Base-by-base conservation (phyloP, 23 tunicate species). In the Botrylloides violaceus region DNA sequence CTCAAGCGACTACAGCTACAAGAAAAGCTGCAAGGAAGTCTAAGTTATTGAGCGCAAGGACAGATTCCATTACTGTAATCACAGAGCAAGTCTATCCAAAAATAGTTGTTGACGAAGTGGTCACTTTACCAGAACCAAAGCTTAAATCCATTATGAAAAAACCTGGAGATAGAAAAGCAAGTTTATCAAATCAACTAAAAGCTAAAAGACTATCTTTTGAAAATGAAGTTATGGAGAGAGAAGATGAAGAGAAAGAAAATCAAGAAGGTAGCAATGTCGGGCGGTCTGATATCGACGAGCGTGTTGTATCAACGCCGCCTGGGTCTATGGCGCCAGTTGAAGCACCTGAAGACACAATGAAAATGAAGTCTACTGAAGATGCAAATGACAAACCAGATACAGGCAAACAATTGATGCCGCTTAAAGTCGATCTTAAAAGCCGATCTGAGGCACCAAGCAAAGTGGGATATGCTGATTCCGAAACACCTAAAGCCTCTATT, bases 181-280 rank as follows among this genome's bases (percentile, higher is more conserved):
- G 37, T 21, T 2, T 27, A 37, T 38, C 74, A 24, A 68, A 43
- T 31, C 36, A 68, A 37, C 25, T 18, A 35, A 23, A 35, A 19
- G 58, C 26, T 20, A 68, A 68, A 43, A 68, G 58, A 68, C 47
- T 38, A 37, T 68, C 74, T 9, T 35, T 68, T 37, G 74, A 68
- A 37, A 30, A 63, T 28, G 70, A 68, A 68, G 74, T 68, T 68
- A 35, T 43, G 30, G 74, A 37, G 2, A 68, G 37, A 26, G 1
- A 37, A 68, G 32, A 37, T 7, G 70, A 28, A 30, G 70, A 64
- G 20, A 0, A 30, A 30, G 35, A 30, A 1, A 1, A 7, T 23
- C 0, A 23, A 21, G 37, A 64, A 1, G 35, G 4, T 63, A 9
- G 3, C 3, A n/a, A n/a, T n/a, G n/a, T n/a, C n/a, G n/a, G n/a